Percentiles rank a stretch among this genome's conserved stretches.
These are phyloP conservation scores for Cricetomys ansorgei DNA, from an alignment of 2,113 vertebrate genomes.

Conservation along the genomic window DNA sequence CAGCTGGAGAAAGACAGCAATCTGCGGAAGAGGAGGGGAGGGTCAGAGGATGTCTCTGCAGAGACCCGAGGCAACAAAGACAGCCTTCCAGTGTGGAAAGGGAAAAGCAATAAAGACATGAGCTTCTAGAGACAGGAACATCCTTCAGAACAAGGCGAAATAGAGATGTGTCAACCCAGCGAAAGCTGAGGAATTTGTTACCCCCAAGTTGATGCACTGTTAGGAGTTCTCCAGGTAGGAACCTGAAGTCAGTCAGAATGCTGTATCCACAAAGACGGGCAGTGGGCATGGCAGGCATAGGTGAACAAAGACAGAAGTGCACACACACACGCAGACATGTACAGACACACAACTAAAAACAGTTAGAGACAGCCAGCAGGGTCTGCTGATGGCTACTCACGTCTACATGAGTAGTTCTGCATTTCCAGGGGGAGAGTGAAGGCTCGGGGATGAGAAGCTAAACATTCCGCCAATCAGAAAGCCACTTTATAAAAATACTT, in stretches of 20 bases:
- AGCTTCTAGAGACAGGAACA: background rate
- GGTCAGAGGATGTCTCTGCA: background rate
- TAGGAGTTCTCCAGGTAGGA: background rate
- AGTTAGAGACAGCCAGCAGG: conserved; percentile 5
- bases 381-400: background rate
- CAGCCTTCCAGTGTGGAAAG: background rate
- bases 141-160: conserved; percentile 13
- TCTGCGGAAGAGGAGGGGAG: background rate
- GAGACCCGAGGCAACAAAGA: conserved; percentile 1
- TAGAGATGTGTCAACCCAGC: background rate
- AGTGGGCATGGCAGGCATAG: background rate
- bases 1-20: background rate
- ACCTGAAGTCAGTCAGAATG: background rate
- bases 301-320: background rate
- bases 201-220: background rate
- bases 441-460: background rate
- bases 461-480: background rate
- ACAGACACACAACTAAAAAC: background rate
- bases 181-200: background rate
- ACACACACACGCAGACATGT: background rate
- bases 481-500: background rate
- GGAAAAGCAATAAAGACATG: background rate
- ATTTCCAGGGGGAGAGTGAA: background rate
- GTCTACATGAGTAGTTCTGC: background rate
- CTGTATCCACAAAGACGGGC: background rate